Percentiles rank a stretch among this genome's conserved stretches.
phyloP scores from a whole-genome alignment of 2,113 vertebrate genomes.

The Halichoerus grypus region DNA sequence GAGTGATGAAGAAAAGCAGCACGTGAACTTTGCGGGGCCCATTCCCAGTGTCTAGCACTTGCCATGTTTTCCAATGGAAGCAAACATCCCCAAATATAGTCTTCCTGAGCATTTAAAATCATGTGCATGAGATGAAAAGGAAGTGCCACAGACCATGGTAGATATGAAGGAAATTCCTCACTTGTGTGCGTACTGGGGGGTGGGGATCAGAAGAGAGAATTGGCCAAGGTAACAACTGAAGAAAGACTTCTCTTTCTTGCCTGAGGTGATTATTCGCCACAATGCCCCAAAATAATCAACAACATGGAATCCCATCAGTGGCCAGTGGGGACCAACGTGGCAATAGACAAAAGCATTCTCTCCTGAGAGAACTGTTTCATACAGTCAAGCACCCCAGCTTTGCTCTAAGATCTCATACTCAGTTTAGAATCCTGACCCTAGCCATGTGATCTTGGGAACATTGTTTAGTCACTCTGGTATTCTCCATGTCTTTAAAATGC shows the following conservation, averaged over 20 bases:
- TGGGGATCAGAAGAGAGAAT: rapidly evolving
- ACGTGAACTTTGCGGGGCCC: rapidly evolving
- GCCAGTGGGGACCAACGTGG: too few species aligned
- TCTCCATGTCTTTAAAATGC: not conserved
- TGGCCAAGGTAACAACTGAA: not conserved
- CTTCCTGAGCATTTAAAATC: not conserved
- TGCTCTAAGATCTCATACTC: not conserved
- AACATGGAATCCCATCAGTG: not conserved
- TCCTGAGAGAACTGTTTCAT: not conserved
- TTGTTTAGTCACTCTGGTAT: not conserved
- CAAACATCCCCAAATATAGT: not conserved
- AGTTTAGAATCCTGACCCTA: not conserved
- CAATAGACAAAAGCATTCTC: not conserved
- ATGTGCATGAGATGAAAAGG: not conserved
- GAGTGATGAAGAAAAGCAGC: not conserved
- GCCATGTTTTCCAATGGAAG: not conserved
- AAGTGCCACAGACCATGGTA: rapidly evolving
- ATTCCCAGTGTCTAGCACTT: not conserved
- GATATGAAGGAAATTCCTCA: not conserved
- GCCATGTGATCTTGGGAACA: not conserved
- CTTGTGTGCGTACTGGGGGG: rapidly evolving
- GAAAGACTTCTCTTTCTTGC: not conserved
- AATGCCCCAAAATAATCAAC: not conserved
- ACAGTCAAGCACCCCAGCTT: not conserved
- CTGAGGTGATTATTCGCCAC: not conserved